These are phyloP conservation scores for Clanis bilineata DNA, from an alignment of 2,888 invertebrate genomes.

Conservation along the genomic window DNA sequence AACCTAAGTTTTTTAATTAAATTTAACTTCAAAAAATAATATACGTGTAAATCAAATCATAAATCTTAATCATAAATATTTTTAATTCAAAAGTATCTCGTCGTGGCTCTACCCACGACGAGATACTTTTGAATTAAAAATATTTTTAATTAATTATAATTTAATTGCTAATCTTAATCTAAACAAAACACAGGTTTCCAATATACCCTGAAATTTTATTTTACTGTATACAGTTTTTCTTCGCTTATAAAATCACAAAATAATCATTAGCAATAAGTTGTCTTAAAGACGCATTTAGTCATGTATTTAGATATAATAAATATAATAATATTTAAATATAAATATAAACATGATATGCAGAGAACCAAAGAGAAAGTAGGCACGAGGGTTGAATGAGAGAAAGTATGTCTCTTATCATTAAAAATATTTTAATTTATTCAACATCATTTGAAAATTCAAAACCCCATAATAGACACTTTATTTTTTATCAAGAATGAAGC, in stretches of 20 bases:
- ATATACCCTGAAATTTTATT: neutral
- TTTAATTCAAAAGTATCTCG: no score
- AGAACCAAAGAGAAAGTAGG: slow-evolving; percentile 32
- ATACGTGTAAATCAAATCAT: no score
- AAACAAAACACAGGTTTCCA: neutral
- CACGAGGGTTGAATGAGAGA: slow-evolving; percentile 74
- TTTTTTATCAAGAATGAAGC: neutral
- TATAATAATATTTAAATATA: no score
- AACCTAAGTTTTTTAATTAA: no score
- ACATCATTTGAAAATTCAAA: neutral
- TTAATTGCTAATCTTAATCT: neutral
- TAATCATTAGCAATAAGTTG: neutral
- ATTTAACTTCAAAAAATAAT: no score
- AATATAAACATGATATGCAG: slow-evolving; percentile 17
- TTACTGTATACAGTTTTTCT: no score
- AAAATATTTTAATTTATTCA: no score
- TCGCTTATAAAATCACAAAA: neutral
- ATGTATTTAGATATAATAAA: no score
- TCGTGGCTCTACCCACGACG: no score
- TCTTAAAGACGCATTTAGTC: slow-evolving; percentile 13
- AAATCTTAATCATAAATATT: no score
- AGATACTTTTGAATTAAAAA: no score
- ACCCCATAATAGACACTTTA: neutral
- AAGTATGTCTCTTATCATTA: slow-evolving; percentile 76
- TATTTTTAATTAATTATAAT: no score